Conservation (phyloP, 2,888 invertebrate species). For the Itoplectis maculator region DNA sequence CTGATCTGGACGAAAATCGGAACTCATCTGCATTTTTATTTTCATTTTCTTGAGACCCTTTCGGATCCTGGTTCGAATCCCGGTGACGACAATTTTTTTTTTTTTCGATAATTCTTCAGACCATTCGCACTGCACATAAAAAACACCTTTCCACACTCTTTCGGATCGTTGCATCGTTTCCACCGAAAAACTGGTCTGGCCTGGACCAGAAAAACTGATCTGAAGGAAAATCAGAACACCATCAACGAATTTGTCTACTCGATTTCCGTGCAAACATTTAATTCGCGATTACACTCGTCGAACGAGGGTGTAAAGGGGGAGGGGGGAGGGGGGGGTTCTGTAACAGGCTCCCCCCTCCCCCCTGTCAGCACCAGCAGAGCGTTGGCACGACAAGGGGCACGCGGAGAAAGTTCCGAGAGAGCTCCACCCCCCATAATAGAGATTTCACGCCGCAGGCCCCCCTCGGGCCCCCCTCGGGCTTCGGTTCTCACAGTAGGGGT, state of each 20-base stretch:
- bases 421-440: conserved; percentile 80
- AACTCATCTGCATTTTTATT: neutral
- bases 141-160: too few relatives aligned
- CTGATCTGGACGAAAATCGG: too few relatives aligned
- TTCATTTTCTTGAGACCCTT: too few relatives aligned
- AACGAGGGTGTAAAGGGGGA: conserved; percentile 71
- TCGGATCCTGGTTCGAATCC: too few relatives aligned
- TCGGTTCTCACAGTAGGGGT: conserved; percentile 84
- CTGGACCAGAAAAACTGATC: too few relatives aligned
- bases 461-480: too few relatives aligned
- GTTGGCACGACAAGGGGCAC: conserved; percentile 27
- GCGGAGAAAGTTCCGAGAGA: conserved; percentile 52
- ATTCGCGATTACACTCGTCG: conserved; percentile 82
- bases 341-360: conserved; percentile 70
- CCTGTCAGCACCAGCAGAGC: conserved; percentile 75
- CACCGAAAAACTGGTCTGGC: too few relatives aligned
- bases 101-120: too few relatives aligned
- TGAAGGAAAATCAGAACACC: too few relatives aligned
- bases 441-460: conserved; percentile 84
- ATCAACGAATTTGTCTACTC: conserved; percentile 55
- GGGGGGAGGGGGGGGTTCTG: conserved; percentile 46
- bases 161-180: too few relatives aligned
- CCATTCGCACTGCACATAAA: too few relatives aligned
- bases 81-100: too few relatives aligned
- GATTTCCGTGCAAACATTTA: conserved; percentile 80